These are phyloP conservation scores for Columba livia DNA, from an alignment of 2,113 vertebrate species.

Conservation along the genomic window DNA sequence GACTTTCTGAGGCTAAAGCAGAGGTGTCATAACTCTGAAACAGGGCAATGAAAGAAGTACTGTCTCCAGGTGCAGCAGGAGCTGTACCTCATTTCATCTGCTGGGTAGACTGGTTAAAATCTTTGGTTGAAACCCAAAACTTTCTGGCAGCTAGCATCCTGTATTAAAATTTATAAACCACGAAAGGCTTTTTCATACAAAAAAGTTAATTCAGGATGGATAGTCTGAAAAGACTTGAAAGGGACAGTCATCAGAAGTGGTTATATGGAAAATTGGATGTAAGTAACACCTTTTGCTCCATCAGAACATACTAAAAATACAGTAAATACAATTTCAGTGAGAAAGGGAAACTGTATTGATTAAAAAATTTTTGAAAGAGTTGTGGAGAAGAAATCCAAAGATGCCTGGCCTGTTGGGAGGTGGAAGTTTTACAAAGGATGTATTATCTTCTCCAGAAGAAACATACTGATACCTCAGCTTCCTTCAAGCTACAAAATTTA, in stretches of 20 bases:
- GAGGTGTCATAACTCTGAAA: slow-evolving; percentile 78
- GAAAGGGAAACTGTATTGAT: slow-evolving; percentile 52
- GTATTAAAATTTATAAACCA: slow-evolving; percentile 84
- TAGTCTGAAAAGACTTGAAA: slow-evolving; percentile 71
- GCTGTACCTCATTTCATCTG: slow-evolving; percentile 71
- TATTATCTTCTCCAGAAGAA: background rate
- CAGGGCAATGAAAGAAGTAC: slow-evolving; percentile 74
- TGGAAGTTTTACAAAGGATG: background rate
- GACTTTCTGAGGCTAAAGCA: slow-evolving; percentile 72
- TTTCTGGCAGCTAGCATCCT: slow-evolving; percentile 78
- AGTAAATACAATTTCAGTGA: slow-evolving; percentile 67
- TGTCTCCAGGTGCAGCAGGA: slow-evolving; percentile 78
- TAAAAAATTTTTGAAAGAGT: slow-evolving; percentile 57
- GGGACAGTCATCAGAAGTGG: slow-evolving; percentile 73
- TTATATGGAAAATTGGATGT: slow-evolving; percentile 77
- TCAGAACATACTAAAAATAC: slow-evolving; percentile 75
- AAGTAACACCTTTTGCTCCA: slow-evolving; percentile 68
- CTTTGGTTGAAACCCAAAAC: slow-evolving; percentile 76
- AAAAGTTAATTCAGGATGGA: slow-evolving; percentile 79
- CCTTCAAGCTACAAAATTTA: background rate
- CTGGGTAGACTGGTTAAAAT: slow-evolving; percentile 69
- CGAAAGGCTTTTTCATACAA: slow-evolving; percentile 77
- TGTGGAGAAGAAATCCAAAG: background rate
- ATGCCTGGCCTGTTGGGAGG: background rate
- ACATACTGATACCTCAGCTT: background rate